Base-by-base conservation (phyloP, 2,888 invertebrate species). In the Sphaerophoria taeniata region DNA sequence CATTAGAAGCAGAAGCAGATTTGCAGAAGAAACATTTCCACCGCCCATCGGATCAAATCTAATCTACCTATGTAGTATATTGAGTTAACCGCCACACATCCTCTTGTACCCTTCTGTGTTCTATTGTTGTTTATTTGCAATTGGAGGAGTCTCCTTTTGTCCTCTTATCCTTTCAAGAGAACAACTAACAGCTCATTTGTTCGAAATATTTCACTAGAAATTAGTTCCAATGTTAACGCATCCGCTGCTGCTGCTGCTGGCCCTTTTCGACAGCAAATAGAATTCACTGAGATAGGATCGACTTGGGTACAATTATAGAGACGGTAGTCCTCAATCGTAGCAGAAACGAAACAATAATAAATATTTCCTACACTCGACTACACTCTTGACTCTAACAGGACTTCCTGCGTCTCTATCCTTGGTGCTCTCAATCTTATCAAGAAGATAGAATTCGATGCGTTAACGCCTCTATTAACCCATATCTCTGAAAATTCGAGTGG, bases 141-240 rank as follows among this genome's bases (percentile, higher is more conserved):
- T n/a, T 39, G 9, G 39, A 39, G 6, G 9, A 7, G 9, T 7
- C 39, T 43, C 6, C 36, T 9, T 39, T 67, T 60, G 65, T 65
- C 6, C 34, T 36, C 33, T 63, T 47, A 63, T 63, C 47, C 16
- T 51, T 49, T 47, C 6, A 60, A 39, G 39, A 63, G 16, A 49
- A 73, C 78, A 78, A 75, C 84, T 80, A 80, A 69, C 84, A 80
- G 71, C 75, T 80, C 72, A 80, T 80, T 76, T 76, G 67, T 72
- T 67, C 67, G 72, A 76, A 84, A 72, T 76, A 80, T 84, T 80
- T 80, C 71, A 56, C 55, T 72, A 45, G 72, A 84, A 75, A 84
- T 84, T 71, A 79, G 74, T 74, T 73, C 71, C 61, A 69, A 61
- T 77, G 77, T 51, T 24, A 24, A 73, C 45, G 56, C 47, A 58